Percentiles rank a stretch among this genome's conserved stretches.
Evolutionary conservation across 2,888 invertebrate species (phyloP).

Genomic region (Athalia cordata): DNA sequence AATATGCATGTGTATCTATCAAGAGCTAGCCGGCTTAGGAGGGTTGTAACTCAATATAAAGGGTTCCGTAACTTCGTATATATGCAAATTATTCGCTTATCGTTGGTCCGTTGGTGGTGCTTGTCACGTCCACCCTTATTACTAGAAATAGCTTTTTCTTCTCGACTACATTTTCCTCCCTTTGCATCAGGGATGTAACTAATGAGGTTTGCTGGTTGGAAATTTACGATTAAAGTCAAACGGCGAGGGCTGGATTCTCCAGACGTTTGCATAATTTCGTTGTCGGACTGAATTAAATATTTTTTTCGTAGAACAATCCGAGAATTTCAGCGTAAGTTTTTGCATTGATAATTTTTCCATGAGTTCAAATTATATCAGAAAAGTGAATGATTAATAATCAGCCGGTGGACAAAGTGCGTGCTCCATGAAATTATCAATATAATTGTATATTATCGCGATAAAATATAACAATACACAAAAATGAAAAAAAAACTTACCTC

Average conservation of each 20-base stretch:
- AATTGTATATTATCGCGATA: background rate
- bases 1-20: background rate
- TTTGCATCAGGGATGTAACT: background rate
- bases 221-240: background rate
- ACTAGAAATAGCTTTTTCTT: slow-evolving; percentile 20
- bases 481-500: slow-evolving; percentile 52
- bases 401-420: too few relatives aligned
- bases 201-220: slow-evolving; percentile 1
- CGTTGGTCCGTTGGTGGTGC: slow-evolving; percentile 11
- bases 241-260: too few relatives aligned
- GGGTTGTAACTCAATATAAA: slow-evolving; percentile 30
- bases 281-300: too few relatives aligned
- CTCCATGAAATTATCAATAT: background rate
- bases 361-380: too few relatives aligned
- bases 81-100: slow-evolving; percentile 39
- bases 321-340: too few relatives aligned
- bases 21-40: slow-evolving; percentile 6
- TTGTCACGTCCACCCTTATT: slow-evolving; percentile 32
- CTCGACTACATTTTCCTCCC: background rate
- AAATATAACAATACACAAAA: background rate
- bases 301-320: too few relatives aligned
- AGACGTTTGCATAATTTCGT: too few relatives aligned
- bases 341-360: too few relatives aligned
- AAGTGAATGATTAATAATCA: too few relatives aligned
- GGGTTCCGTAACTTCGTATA: slow-evolving; percentile 32